phyloP scores from a whole-genome alignment of 2,797 vertebrate species.

The Ptychobarbus kaznakovi region DNA sequence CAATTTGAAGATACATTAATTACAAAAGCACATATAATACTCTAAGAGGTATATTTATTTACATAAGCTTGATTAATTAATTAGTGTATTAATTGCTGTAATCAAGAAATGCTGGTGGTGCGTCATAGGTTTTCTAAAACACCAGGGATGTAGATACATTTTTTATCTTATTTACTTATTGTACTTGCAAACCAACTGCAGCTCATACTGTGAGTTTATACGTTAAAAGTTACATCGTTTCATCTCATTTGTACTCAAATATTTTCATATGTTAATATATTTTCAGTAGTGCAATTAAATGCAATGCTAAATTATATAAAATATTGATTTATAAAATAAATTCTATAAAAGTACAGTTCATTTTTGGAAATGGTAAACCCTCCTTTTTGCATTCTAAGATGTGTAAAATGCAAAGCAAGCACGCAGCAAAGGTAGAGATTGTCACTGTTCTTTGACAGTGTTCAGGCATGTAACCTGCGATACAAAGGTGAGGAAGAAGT shows the following conservation, averaged over 20 bases:
- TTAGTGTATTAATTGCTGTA: background rate
- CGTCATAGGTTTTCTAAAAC: background rate
- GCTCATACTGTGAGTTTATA: background rate
- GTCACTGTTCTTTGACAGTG: background rate
- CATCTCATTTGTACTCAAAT: background rate
- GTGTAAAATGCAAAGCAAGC: conserved; percentile 24
- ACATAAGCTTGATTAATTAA: background rate
- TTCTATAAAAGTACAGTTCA: background rate
- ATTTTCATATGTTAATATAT: background rate
- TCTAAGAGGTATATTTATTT: background rate
- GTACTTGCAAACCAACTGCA: background rate
- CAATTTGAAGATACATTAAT: background rate
- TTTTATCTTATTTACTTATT: background rate
- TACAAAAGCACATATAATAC: background rate
- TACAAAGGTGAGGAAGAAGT: conserved; percentile 30
- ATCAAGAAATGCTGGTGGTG: background rate
- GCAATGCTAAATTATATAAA: background rate
- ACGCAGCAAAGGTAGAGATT: background rate
- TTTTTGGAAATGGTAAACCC: background rate
- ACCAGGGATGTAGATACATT: background rate
- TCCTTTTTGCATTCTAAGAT: background rate
- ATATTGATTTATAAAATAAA: background rate
- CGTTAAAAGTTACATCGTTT: background rate
- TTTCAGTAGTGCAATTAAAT: background rate
- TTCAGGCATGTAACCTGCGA: conserved; percentile 13